Evolutionary conservation across 2,113 vertebrate genomes (phyloP).

Genomic region (Crotalus horridus): DNA sequence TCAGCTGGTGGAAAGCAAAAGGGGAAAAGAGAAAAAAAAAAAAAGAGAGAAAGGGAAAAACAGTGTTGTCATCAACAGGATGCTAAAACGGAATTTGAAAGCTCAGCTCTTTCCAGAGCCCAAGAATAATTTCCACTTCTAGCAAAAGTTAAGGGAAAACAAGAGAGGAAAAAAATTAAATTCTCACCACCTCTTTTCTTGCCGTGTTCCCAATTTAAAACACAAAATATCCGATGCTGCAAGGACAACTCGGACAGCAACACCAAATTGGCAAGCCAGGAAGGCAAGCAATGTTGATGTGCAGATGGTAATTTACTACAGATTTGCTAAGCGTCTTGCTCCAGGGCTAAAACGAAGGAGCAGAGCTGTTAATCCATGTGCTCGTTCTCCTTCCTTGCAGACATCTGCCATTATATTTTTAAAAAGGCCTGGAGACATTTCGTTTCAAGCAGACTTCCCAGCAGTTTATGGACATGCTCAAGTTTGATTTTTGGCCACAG

Average conservation of each 20-base stretch:
- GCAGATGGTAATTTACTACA: background rate
- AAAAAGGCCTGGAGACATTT: background rate
- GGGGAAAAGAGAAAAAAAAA: no score
- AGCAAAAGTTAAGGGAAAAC: no score
- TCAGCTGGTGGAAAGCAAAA: background rate
- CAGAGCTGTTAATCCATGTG: background rate
- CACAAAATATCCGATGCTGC: background rate
- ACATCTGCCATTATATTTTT: background rate
- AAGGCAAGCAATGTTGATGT: background rate
- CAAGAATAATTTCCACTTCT: background rate
- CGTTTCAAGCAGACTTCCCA: background rate
- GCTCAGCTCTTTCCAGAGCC: background rate
- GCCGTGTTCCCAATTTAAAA: background rate
- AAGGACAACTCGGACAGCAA: background rate
- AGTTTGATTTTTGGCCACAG: background rate
- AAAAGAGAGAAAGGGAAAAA: background rate
- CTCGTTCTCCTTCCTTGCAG: background rate
- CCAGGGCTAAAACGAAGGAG: background rate
- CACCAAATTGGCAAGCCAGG: background rate
- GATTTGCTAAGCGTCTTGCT: background rate
- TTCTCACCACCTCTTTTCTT: background rate
- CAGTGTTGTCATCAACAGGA: background rate
- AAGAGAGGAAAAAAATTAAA: background rate
- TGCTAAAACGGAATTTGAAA: background rate
- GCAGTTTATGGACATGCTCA: no score